Evolutionary conservation across 2,113 vertebrate species (phyloP), one percentile per base, ranked within the genome.

Genomic region (Colaptes auratus): DNA sequence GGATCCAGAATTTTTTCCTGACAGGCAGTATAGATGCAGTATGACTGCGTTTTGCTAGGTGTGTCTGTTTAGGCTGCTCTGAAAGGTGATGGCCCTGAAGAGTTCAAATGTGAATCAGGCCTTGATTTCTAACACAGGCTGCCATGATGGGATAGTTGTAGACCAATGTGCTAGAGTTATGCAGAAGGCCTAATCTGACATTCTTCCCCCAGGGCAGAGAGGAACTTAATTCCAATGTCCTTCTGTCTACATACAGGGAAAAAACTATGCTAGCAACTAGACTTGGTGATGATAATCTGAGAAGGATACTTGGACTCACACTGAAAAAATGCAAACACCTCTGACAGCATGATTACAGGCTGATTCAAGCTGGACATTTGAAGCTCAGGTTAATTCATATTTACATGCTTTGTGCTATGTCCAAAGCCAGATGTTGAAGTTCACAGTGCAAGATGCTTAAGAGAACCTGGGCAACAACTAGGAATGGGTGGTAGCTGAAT

Each of bases 191-290:
- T 42, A 30, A 61, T 27, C 28, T 28, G 33, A 71, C 10, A 23
- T 36, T 60, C 13, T 35, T 81, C 5, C 14, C 6, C 7, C 19
- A 7, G 17, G 21, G 24, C 3, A 71, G 15, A 75, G 5, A 39
- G 11, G 42, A 53, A 56, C 0, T 0, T 6, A 42, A 20, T 50
- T 81, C 42, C 52, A 5, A 2, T 81, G 12, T 90, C 52, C 18
- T 11, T 9, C 3, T 53, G 4, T 15, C 33, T 52, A 6, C 6
- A 2, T 19, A 44, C 42, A 27, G 50, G 28, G 17, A 11, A 5
- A 15, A 60, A 90, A 39, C 21, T 14, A 28, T 0, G 0, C 27
- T 36, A n/a, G 27, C 8, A 8, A 16, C 61, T 59, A 61, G 18
- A 18, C 24, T n/a, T 15, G 4, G 12, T 44, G 15, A 27, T 39